These are phyloP conservation scores for Melitaea cinxia DNA, from an alignment of 1,140 invertebrate species.

Conservation along the genomic window DNA sequence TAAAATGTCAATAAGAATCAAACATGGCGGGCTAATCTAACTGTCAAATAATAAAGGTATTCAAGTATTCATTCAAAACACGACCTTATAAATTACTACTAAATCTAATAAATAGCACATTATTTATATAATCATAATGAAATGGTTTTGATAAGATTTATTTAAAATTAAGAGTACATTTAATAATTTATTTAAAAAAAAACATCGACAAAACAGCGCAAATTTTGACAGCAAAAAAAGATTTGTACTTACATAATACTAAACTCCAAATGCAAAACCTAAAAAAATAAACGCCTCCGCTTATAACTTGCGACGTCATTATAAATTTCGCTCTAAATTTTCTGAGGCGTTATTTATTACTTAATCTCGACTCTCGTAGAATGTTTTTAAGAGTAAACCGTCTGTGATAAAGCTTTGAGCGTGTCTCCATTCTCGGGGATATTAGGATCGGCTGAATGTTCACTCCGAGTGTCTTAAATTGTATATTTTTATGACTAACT, in stretches of 20 bases:
- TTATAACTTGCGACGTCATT: slow-evolving; percentile 38
- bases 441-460: slow-evolving; percentile 36
- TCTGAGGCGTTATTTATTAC: slow-evolving; percentile 72
- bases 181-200: too few relatives aligned
- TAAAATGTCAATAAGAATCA: not conserved
- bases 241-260: not conserved
- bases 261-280: not conserved
- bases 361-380: slow-evolving; percentile 68
- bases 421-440: slow-evolving; percentile 45
- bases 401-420: slow-evolving; percentile 52
- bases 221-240: too few relatives aligned
- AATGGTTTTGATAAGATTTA: too few relatives aligned
- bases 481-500: slow-evolving; percentile 4
- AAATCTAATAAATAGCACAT: too few relatives aligned
- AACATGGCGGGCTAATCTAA: not conserved
- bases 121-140: too few relatives aligned
- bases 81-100: too few relatives aligned
- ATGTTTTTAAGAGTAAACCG: slow-evolving; percentile 70
- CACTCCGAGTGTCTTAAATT: slow-evolving; percentile 9
- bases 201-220: too few relatives aligned
- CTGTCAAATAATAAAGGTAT: too few relatives aligned
- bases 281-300: slow-evolving; percentile 36
- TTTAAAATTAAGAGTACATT: too few relatives aligned
- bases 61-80: too few relatives aligned
- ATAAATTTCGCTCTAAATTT: slow-evolving; percentile 72